Base-by-base conservation (phyloP, 2,888 invertebrate species). In the Machimus atricapillus region DNA sequence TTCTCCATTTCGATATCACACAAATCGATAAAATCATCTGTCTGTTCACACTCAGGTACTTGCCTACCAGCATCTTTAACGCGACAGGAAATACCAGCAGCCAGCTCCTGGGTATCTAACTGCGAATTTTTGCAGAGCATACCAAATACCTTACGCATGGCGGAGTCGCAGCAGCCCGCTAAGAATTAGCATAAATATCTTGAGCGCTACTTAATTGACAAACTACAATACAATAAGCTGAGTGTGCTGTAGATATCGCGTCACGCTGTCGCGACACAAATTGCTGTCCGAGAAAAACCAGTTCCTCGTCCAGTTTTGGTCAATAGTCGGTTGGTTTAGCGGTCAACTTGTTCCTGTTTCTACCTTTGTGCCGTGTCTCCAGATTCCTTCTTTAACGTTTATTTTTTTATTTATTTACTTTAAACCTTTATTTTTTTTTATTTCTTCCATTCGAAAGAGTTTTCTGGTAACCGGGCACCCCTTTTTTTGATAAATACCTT, bases 201-300 rank as follows among this genome's bases (percentile, higher is more conserved):
- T 52, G 31, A 81, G 56, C 34, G 81, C 81, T 81, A 52, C 52
- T 31, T 52, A 52, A 81, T 23, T 40, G 40, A 78, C 66, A 78
- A 78, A 78, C 40, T 78, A 43, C 78, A 78, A 40, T 76, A 37
- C 66, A 66, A 76, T 76, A 76, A 37, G 76, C 76, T 76, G 40
- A 31, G 76, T 37, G 78, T 56, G 81, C 81, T 81, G 81, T 81
- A 56, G 81, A 81, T 81, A 56, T 83, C 83, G 66, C 58, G 83
- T 83, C 37, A 83, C 66, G 37, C 31, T 27, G 83, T 83, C 58
- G 66, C 83, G 73, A 83, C 83, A 83, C 37, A 83, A 83, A 81
- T 81, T 81, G 81, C 83, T 40, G 52, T 83, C 66, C 66, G 83
- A 66, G 83, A 73, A 73, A 66, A 83, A 83, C 83, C 83, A 83